Base-by-base conservation (phyloP, 2,113 vertebrate genomes). In the Gymnocephalus cernua region DNA sequence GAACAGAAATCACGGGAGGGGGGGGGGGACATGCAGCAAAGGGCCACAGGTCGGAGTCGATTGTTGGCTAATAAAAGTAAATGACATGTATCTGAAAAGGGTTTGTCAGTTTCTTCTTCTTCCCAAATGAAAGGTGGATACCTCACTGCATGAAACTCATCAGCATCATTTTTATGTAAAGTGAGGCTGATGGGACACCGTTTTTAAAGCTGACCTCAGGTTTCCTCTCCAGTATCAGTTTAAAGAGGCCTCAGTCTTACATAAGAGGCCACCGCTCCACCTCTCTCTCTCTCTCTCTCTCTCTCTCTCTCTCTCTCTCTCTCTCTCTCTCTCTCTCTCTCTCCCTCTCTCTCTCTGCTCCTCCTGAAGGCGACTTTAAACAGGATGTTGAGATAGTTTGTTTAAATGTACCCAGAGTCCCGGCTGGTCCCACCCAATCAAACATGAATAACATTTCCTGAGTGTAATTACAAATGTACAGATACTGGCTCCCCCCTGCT, bases 381-480 rank as follows among this genome's bases (percentile, higher is more conserved):
- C 95, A 96, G 96, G 96, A 97, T 95, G 95, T 92, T 91, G 74
- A 95, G 96, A 95, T 87, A 94, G 95, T 96, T 97, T 97, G 95
- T 97, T 97, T 97, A 96, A 96, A 96, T 95, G 93, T 94, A 94
- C 94, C 92, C 93, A 94, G 93, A 95, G 93, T 93, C 94, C 90
- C 86, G 90, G 91, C 93, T 93, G 92, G 93, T 94, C 94, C 96
- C 96, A 96, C 95, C 96, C 96, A 95, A 94, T 94, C 90, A 91
- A 95, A 96, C 92, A 92, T 93, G 94, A 95, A 96, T 94, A 96
- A 96, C 96, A 96, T 96, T 97, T 97, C 96, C 96, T 96, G 95
- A 93, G 91, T 94, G 92, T 95, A 95, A 96, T 96, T 95, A 94
- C 94, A 93, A 95, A 94, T 92, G 93, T 90, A 94, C 92, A 94